Evolutionary conservation across 2,888 invertebrate species (phyloP).

Genomic region (Tribolium freemani): DNA sequence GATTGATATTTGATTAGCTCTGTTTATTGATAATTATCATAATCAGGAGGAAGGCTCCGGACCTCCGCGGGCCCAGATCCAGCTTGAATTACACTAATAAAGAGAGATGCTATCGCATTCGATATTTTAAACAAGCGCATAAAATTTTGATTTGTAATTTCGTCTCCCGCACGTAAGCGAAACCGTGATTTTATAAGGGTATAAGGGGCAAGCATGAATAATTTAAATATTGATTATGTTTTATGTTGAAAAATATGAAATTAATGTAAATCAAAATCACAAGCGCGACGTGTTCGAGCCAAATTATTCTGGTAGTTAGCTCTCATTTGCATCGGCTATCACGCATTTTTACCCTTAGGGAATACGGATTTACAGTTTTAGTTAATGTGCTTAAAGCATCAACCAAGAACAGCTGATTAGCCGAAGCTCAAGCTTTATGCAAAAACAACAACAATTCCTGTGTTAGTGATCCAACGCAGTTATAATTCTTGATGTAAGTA

Average conservation of each 20-base stretch:
- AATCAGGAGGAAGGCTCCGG: slow-evolving; percentile 48
- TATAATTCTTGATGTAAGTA: background rate
- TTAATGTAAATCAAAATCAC: slow-evolving; percentile 70
- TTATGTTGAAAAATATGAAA: slow-evolving; percentile 68
- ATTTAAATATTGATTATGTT: slow-evolving; percentile 64
- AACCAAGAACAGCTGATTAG: slow-evolving; percentile 4
- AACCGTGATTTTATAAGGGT: slow-evolving; percentile 48
- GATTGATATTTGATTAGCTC: slow-evolving; percentile 62
- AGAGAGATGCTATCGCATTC: background rate
- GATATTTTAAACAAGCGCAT: background rate
- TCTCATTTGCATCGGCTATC: slow-evolving; percentile 67
- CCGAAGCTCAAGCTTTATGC: background rate
- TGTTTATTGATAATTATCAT: slow-evolving; percentile 48
- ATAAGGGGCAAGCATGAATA: slow-evolving; percentile 54
- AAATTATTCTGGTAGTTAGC: slow-evolving; percentile 68
- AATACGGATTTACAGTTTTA: slow-evolving; percentile 47
- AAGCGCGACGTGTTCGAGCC: slow-evolving; percentile 68
- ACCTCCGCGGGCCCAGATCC: slow-evolving; percentile 1
- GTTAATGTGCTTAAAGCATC: slow-evolving; percentile 43
- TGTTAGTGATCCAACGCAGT: background rate
- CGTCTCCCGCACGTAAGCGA: slow-evolving; percentile 16
- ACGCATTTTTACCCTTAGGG: slow-evolving; percentile 61
- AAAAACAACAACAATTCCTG: background rate
- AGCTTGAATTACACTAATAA: slow-evolving; percentile 16
- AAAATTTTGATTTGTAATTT: slow-evolving; percentile 25